Evolutionary conservation across 2,113 vertebrate genomes (phyloP), one percentile per base, ranked within the genome.

Genomic region (Paradisaea rubra): DNA sequence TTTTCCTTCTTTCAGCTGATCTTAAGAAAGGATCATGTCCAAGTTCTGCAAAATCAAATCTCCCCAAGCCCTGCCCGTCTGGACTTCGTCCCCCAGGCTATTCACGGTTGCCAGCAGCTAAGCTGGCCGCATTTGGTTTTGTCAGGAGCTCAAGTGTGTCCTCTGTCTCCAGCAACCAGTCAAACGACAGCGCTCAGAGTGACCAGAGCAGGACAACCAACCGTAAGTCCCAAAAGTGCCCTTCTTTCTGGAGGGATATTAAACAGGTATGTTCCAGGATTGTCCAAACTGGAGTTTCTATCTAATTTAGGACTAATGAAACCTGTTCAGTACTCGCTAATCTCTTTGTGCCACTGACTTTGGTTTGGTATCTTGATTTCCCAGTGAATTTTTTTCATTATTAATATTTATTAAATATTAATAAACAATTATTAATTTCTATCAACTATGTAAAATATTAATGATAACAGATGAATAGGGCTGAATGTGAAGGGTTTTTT

Each of bases 81-180:
- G 98, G 99, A 77, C 98, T 99, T 25, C 99, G 99, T 47, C 98
- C 98, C 37, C 99, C 99, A 7, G 98, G 98, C 12, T 99, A 99
- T 93, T 98, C 99, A 1, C 97, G 98, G 60, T 93, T 99, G 77
- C 99, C 99, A 4, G 97, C 98, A n/a, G 97, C 98, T 45, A 99
- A 99, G 35, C 96, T 99, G 81, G 97, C 98, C 0, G 93, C 99
- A 1, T 98, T 99, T 20, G 98, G 99, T 73, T 99, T 99, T 44
- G 97, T 98, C 77, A 98, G 99, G 53, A 99, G 98, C 89, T 98
- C 99, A 83, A 99, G 99, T 0, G 97, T 98, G 85, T 99, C 99
- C 25, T 99, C 99, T 0, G 98, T 98, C 64, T 98, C 99, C 97
- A 99, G 98, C 97, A 98, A 98, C 96, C 99, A 99, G 91, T 98